Conservation (phyloP, 2,888 invertebrate species). For the Dicranocentrus wangi region DNA sequence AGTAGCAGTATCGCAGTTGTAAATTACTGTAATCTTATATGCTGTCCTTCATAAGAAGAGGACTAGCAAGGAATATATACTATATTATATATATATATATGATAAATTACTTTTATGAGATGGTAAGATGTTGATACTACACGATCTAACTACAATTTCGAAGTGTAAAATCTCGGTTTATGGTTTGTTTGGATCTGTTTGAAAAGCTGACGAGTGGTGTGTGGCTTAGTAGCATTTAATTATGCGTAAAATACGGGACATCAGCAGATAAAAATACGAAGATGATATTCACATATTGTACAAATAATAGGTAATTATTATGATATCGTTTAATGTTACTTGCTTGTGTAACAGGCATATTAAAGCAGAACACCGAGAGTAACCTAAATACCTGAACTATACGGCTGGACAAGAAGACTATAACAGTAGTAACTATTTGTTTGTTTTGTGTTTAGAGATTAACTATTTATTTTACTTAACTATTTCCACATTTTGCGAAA, state of each 20-base stretch:
- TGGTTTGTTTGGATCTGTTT: slow-evolving; percentile 16
- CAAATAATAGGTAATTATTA: slow-evolving; percentile 55
- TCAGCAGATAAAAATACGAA: background rate
- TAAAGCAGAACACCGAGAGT: slow-evolving; percentile 57
- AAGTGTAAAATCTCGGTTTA: background rate
- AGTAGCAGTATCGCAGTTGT: slow-evolving; percentile 53
- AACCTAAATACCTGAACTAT: slow-evolving; percentile 64
- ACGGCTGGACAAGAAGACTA: slow-evolving; percentile 66
- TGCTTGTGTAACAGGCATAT: slow-evolving; percentile 37
- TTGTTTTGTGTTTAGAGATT: slow-evolving; percentile 22
- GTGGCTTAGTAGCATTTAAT: background rate
- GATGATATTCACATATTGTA: slow-evolving; percentile 65
- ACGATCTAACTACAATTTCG: too few relatives aligned
- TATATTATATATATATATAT: background rate
- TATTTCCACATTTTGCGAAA: slow-evolving; percentile 9
- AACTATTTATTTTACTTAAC: slow-evolving; percentile 34
- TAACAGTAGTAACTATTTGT: slow-evolving; percentile 29
- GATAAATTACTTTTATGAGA: background rate
- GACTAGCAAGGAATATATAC: background rate
- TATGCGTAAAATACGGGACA: background rate
- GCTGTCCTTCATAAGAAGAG: slow-evolving; percentile 12
- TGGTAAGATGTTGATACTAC: background rate
- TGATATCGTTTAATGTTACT: slow-evolving; percentile 26
- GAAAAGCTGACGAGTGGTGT: background rate
- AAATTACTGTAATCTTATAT: slow-evolving; percentile 54